Percentiles rank a stretch among this genome's conserved stretches.
Conservation (phyloP, 2,888 invertebrate genomes). For the Pollenia griseotomentosa region DNA sequence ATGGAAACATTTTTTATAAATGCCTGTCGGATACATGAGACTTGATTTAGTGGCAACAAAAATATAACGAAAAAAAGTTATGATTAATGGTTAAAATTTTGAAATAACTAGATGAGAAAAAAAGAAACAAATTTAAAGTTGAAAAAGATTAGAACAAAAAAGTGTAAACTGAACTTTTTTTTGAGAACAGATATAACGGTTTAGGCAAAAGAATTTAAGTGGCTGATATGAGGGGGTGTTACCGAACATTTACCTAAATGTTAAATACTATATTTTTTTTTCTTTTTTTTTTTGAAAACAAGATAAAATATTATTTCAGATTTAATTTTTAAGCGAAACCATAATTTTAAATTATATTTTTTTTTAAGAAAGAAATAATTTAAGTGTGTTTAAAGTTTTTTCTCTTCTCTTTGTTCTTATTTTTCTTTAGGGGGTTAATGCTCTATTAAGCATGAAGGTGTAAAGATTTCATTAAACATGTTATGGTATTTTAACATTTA, state of each 20-base stretch:
- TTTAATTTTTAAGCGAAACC: background rate
- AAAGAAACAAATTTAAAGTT: constrained; percentile 19
- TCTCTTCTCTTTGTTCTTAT: background rate
- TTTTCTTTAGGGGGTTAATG: constrained; percentile 47
- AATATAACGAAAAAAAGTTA: constrained; percentile 29
- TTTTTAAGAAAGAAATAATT: constrained; percentile 20
- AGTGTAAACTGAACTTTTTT: constrained; percentile 23
- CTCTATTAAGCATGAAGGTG: constrained; percentile 68
- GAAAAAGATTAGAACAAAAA: constrained; percentile 12
- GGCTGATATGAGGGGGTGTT: background rate
- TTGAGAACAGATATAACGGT: background rate
- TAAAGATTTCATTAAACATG: constrained; percentile 61
- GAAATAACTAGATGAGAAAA: background rate
- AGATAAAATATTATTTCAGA: too few species aligned
- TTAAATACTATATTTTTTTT: too few species aligned
- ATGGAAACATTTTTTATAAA: constrained; percentile 21
- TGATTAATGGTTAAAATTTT: constrained; percentile 66
- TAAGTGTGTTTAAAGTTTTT: constrained; percentile 3
- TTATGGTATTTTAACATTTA: constrained; percentile 54
- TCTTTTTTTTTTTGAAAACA: too few species aligned
- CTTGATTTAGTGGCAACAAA: constrained; percentile 59
- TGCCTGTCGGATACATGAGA: constrained; percentile 69
- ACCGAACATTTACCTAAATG: too few species aligned
- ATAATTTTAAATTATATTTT: constrained; percentile 16
- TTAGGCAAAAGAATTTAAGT: background rate